Evolutionary conservation across 2,888 invertebrate genomes (phyloP).

Genomic region (Ormyrus thymus): DNA sequence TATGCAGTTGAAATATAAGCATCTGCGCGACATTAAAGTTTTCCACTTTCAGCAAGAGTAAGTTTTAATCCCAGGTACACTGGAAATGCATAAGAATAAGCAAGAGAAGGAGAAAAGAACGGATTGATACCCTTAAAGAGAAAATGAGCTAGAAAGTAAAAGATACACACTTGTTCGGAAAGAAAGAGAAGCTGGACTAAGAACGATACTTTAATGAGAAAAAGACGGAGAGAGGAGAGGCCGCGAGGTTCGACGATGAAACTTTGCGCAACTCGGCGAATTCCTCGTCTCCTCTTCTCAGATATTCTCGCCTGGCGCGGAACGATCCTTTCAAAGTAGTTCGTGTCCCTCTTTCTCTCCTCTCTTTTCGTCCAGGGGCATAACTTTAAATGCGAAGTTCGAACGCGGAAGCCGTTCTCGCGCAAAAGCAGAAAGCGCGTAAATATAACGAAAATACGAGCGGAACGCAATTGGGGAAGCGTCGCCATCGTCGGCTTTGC

Average conservation of each 20-base stretch:
- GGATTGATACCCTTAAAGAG: slow-evolving; percentile 48
- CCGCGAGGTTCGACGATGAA: slow-evolving; percentile 48
- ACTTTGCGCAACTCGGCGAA: slow-evolving; percentile 41
- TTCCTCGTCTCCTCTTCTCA: slow-evolving; percentile 14
- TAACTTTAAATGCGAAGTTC: slow-evolving; percentile 49
- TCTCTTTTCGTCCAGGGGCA: background rate
- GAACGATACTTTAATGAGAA: slow-evolving; percentile 46
- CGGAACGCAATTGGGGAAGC: background rate
- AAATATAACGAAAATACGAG: slow-evolving; percentile 44
- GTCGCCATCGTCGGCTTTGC: too few relatives aligned
- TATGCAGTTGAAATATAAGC: slow-evolving; percentile 48
- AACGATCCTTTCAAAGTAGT: slow-evolving; percentile 33
- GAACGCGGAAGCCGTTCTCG: slow-evolving; percentile 23
- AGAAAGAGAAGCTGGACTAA: slow-evolving; percentile 37
- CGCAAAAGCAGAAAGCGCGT: slow-evolving; percentile 27
- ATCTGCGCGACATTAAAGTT: slow-evolving; percentile 36
- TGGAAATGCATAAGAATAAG: slow-evolving; percentile 26
- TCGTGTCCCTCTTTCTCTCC: background rate
- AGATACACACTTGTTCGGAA: slow-evolving; percentile 42
- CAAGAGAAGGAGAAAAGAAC: background rate
- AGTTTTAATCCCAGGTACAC: slow-evolving; percentile 48
- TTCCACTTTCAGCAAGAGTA: slow-evolving; percentile 37
- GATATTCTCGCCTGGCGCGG: slow-evolving; percentile 24
- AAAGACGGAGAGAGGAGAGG: slow-evolving; percentile 30
- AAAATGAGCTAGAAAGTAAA: slow-evolving; percentile 48